These are phyloP conservation scores for Craseonycteris thonglongyai DNA, from an alignment of 2,113 vertebrate species.

Conservation along the genomic window DNA sequence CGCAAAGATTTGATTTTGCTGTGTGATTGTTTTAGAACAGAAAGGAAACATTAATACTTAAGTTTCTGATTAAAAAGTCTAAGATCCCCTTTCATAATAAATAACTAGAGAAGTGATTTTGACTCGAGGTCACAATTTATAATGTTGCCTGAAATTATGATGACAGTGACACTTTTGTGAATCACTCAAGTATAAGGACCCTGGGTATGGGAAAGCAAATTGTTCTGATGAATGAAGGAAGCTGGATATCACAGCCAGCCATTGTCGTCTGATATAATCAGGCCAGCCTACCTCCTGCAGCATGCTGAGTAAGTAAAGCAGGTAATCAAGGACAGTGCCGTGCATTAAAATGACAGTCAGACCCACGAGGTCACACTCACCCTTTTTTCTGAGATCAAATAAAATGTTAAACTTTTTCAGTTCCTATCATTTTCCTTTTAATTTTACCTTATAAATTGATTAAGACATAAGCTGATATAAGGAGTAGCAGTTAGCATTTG, in stretches of 20 bases:
- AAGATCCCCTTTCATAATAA: slow-evolving; percentile 8
- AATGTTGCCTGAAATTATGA: not conserved
- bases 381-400: not conserved
- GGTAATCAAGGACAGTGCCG: not conserved
- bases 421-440: not conserved
- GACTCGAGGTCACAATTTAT: not conserved
- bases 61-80: slow-evolving; percentile 13
- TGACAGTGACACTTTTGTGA: not conserved
- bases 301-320: slow-evolving; percentile 14
- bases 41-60: not conserved
- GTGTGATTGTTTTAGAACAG: not conserved
- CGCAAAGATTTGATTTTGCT: not conserved
- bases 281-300: not conserved
- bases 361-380: not conserved
- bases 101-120: slow-evolving; percentile 13
- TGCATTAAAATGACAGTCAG: slow-evolving; percentile 35
- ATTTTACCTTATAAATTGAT: not conserved
- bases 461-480: not conserved
- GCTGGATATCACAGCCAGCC: not conserved
- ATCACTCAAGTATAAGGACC: not conserved
- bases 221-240: slow-evolving; percentile 42
- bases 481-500: not conserved
- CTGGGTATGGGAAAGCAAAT: not conserved
- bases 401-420: not conserved
- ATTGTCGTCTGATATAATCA: slow-evolving; percentile 9